These are phyloP conservation scores for Psittacula derbiana DNA, from an alignment of 2,797 vertebrate genomes.

Conservation along the genomic window DNA sequence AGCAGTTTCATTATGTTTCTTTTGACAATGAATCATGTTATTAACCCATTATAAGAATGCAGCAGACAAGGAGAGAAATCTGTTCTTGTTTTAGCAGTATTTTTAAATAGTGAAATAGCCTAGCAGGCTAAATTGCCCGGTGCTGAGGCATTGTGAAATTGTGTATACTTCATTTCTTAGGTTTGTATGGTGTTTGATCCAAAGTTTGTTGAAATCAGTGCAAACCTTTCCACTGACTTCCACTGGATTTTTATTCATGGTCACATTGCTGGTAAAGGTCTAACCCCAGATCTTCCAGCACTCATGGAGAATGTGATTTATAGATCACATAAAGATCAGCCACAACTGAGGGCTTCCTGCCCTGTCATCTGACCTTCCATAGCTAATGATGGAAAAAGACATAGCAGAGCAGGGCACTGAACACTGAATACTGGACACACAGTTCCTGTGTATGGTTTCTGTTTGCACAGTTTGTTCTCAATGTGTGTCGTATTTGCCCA, in stretches of 20 bases:
- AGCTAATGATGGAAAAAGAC: not conserved
- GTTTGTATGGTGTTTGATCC: not conserved
- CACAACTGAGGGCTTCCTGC: not conserved
- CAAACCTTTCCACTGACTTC: not conserved
- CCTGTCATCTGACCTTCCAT: not conserved
- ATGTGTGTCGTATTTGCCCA: not conserved
- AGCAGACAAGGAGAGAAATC: not conserved
- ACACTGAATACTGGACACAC: rapidly evolving
- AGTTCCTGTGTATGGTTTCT: not conserved
- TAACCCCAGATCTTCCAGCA: not conserved
- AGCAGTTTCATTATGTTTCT: not conserved
- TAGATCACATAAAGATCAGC: not conserved
- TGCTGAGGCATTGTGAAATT: not conserved
- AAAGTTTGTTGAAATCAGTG: not conserved
- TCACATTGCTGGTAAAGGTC: not conserved
- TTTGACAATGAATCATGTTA: not conserved
- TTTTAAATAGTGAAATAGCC: not conserved
- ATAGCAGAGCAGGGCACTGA: not conserved
- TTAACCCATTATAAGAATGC: not conserved
- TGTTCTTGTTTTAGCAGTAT: not conserved
- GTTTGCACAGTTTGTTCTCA: not conserved
- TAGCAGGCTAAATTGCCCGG: not conserved
- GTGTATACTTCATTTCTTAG: not conserved
- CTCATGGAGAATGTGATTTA: not conserved
- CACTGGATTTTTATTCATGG: not conserved